phyloP scores from a whole-genome alignment of 2,888 invertebrate genomes.

The Rhamphomyia laevipes region DNA sequence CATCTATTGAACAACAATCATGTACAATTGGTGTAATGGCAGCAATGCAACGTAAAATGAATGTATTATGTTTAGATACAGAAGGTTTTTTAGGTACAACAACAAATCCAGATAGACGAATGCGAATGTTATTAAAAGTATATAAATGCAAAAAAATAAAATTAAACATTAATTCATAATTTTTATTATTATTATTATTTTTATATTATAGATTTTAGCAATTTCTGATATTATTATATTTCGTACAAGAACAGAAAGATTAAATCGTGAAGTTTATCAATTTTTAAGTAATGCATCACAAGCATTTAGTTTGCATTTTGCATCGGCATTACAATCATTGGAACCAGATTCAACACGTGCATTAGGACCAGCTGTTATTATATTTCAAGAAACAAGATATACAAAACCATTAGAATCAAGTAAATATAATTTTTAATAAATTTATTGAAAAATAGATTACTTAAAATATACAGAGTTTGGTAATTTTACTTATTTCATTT shows the following conservation, averaged over 20 bases:
- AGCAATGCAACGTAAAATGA: constrained; percentile 52
- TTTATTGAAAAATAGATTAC: not conserved
- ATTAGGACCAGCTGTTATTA: constrained; percentile 60
- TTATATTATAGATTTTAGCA: constrained; percentile 49
- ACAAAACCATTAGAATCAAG: constrained; percentile 52
- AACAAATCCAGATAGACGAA: constrained; percentile 33
- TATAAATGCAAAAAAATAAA: not conserved
- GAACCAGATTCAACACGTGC: constrained; percentile 36
- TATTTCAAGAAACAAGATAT: constrained; percentile 68
- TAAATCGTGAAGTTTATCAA: constrained; percentile 63
- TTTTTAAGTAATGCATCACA: constrained; percentile 67
- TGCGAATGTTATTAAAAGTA: constrained; percentile 57
- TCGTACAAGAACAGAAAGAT: constrained; percentile 59
- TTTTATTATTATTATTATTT: not conserved
- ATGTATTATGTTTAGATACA: constrained; percentile 63
- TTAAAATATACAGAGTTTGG: too few relatives aligned
- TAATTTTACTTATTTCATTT: too few relatives aligned
- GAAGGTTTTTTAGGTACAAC: constrained; percentile 59
- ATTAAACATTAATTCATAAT: too few relatives aligned
- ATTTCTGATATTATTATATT: constrained; percentile 71
- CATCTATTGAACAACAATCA: constrained; percentile 43
- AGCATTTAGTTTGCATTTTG: constrained; percentile 62
- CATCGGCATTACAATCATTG: constrained; percentile 39
- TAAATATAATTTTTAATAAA: constrained; percentile 27
- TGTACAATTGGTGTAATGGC: constrained; percentile 73